Percentiles rank a stretch among this genome's conserved stretches.
Conservation (phyloP, 2,113 vertebrate genomes). For the Nyctibius bracteatus region DNA sequence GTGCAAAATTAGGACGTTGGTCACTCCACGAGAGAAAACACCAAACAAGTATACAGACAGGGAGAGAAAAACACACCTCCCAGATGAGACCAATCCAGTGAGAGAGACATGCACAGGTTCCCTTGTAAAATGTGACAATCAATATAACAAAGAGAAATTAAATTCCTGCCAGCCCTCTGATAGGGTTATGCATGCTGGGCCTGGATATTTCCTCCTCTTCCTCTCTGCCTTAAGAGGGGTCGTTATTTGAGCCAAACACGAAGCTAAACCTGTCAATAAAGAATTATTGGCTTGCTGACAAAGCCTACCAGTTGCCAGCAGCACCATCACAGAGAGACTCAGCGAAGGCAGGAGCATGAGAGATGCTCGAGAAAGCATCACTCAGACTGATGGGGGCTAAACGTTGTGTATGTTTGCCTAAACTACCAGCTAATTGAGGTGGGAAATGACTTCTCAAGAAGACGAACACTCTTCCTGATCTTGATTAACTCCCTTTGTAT, state of each 20-base stretch:
- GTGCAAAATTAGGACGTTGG: not conserved
- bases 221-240: not conserved
- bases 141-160: not conserved
- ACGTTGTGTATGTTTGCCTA: slow-evolving; percentile 18
- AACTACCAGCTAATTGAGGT: slow-evolving; percentile 58
- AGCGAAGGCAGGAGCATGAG: not conserved
- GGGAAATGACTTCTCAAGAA: slow-evolving; percentile 42
- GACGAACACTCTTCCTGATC: slow-evolving; percentile 14
- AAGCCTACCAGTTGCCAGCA: not conserved
- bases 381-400: not conserved
- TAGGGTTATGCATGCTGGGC: not conserved
- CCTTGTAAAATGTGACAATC: not conserved
- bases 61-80: not conserved
- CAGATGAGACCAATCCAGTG: not conserved
- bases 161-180: not conserved
- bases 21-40: not conserved
- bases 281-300: not conserved
- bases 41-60: not conserved
- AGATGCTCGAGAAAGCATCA: slow-evolving; percentile 12
- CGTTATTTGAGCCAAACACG: not conserved
- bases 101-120: not conserved
- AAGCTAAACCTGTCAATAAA: not conserved
- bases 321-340: not conserved
- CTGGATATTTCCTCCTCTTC: not conserved
- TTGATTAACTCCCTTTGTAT: slow-evolving; percentile 60